Evolutionary conservation across 2,797 vertebrate species (phyloP).

Genomic region (Nyctibius grandis): DNA sequence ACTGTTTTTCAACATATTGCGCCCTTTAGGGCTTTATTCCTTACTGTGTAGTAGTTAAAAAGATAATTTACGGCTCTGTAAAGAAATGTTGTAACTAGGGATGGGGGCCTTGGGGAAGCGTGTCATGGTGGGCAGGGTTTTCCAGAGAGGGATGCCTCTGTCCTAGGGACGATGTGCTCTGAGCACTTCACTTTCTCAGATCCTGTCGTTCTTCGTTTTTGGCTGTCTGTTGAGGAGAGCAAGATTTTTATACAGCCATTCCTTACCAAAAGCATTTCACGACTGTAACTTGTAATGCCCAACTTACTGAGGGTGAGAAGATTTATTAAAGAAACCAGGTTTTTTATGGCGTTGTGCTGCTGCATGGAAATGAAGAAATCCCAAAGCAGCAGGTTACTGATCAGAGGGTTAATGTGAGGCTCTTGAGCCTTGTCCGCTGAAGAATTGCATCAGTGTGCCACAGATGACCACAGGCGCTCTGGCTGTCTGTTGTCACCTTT

Average conservation of each 20-base stretch:
- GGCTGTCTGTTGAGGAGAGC: background rate
- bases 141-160: background rate
- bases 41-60: background rate
- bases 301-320: background rate
- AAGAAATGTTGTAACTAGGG: background rate
- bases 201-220: background rate
- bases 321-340: background rate
- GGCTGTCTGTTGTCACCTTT: background rate
- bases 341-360: background rate
- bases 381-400: background rate
- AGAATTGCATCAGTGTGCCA: background rate
- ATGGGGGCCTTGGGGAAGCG: background rate
- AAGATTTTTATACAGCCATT: background rate
- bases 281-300: background rate
- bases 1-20: background rate
- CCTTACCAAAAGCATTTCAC: background rate
- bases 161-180: background rate
- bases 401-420: background rate
- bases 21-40: background rate
- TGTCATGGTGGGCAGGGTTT: background rate
- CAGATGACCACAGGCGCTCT: background rate
- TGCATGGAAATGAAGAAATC: background rate
- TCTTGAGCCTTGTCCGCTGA: background rate
- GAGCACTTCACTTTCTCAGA: background rate
- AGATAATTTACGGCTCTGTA: background rate